Conservation (phyloP, 2,888 invertebrate genomes). For the Anaspis maculata region DNA sequence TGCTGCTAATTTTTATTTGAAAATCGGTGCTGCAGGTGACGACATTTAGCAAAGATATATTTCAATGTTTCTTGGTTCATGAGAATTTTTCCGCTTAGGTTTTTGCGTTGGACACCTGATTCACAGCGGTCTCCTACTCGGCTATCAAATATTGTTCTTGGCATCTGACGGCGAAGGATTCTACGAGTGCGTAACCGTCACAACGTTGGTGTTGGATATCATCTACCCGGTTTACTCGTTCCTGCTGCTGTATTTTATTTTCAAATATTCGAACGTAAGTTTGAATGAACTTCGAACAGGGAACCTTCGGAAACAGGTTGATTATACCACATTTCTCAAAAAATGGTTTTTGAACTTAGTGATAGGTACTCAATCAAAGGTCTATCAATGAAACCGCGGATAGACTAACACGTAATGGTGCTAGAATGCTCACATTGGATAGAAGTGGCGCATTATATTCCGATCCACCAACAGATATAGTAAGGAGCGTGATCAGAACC, state of each 20-base stretch:
- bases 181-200: constrained; percentile 52
- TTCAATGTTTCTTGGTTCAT: constrained; percentile 6
- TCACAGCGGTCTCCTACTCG: constrained; percentile 61
- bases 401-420: too few relatives aligned
- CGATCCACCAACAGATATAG: too few relatives aligned
- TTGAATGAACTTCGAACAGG: not conserved
- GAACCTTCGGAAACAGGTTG: too few relatives aligned
- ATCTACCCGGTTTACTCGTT: constrained; percentile 67
- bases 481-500: too few relatives aligned
- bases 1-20: constrained; percentile 65
- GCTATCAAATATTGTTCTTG: constrained; percentile 57
- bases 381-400: too few relatives aligned
- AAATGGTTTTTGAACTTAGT: too few relatives aligned
- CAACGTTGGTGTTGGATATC: constrained; percentile 56
- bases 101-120: constrained; percentile 74
- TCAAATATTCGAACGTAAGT: constrained; percentile 73
- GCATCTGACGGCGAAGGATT: constrained; percentile 47
- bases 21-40: constrained; percentile 63
- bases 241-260: constrained; percentile 68
- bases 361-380: too few relatives aligned
- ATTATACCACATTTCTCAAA: too few relatives aligned
- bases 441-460: too few relatives aligned
- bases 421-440: too few relatives aligned
- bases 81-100: too few relatives aligned
- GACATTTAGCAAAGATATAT: constrained; percentile 11